phyloP scores from a whole-genome alignment of 2,113 vertebrate genomes.

The Drymodes brunneopygia region DNA sequence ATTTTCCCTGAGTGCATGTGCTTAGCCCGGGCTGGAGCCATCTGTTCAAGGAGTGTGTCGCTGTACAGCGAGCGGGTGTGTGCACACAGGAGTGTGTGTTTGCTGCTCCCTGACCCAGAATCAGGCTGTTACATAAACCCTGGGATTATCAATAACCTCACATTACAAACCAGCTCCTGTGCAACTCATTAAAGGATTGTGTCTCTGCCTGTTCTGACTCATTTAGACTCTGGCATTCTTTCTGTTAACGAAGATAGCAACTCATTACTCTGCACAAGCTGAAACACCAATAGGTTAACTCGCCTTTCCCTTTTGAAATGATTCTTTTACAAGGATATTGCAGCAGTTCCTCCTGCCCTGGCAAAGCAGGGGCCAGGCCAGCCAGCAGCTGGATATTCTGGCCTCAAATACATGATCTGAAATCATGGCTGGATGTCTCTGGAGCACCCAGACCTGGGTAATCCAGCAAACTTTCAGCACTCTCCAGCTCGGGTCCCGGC shows the following conservation, averaged over 20 bases:
- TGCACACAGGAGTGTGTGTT: not conserved
- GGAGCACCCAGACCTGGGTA: slow-evolving; percentile 36
- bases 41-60: not conserved
- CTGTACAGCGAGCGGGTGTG: not conserved
- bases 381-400: slow-evolving; percentile 55
- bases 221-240: slow-evolving; percentile 39
- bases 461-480: slow-evolving; percentile 53
- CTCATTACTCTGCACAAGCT: slow-evolving; percentile 24
- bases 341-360: slow-evolving; percentile 45
- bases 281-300: slow-evolving; percentile 61
- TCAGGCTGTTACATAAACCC: slow-evolving; percentile 56
- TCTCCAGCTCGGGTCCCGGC: not conserved
- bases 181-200: slow-evolving; percentile 54
- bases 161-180: slow-evolving; percentile 62
- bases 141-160: slow-evolving; percentile 65
- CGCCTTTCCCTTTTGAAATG: slow-evolving; percentile 44
- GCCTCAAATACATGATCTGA: slow-evolving; percentile 58
- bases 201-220: slow-evolving; percentile 63
- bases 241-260: slow-evolving; percentile 52
- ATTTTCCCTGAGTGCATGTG: not conserved
- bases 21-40: not conserved
- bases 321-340: slow-evolving; percentile 22
- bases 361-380: slow-evolving; percentile 27
- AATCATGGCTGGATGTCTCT: slow-evolving; percentile 36
- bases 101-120: slow-evolving; percentile 67